phyloP scores from a whole-genome alignment of 1,140 invertebrate species.

The Vollenhovia emeryi region DNA sequence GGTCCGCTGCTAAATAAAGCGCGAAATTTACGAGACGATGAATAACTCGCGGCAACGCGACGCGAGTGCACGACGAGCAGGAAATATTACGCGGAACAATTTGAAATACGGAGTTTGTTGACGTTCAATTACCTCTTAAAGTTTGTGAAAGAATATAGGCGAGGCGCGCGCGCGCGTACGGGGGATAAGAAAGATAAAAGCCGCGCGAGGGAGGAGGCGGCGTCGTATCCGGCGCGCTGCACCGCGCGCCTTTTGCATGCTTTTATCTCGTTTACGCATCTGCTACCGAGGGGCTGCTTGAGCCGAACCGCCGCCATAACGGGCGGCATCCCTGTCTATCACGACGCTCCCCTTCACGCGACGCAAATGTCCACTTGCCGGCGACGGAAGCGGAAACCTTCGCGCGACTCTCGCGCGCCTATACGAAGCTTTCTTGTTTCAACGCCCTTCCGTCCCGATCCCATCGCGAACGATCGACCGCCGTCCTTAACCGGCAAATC shows the following conservation, averaged over 20 bases:
- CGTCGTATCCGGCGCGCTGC: constrained; percentile 65
- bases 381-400: constrained; percentile 43
- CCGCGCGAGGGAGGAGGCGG: constrained; percentile 32
- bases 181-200: constrained; percentile 64
- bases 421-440: neutral
- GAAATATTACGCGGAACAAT: constrained; percentile 62
- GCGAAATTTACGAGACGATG: constrained; percentile 24
- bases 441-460: neutral
- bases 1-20: constrained; percentile 39
- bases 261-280: constrained; percentile 80
- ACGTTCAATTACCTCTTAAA: constrained; percentile 81
- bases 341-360: constrained; percentile 49
- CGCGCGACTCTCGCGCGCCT: neutral
- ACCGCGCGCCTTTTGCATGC: constrained; percentile 76
- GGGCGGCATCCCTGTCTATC: constrained; percentile 73
- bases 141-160: constrained; percentile 72
- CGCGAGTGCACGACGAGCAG: neutral
- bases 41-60: constrained; percentile 10
- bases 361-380: constrained; percentile 71
- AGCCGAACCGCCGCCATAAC: constrained; percentile 68
- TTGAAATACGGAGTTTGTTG: constrained; percentile 77
- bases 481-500: constrained; percentile 18
- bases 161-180: constrained; percentile 15
- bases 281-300: constrained; percentile 62
- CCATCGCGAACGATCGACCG: neutral